Base-by-base conservation (phyloP, 1,140 invertebrate species). In the Druon quercuslanigerum region DNA sequence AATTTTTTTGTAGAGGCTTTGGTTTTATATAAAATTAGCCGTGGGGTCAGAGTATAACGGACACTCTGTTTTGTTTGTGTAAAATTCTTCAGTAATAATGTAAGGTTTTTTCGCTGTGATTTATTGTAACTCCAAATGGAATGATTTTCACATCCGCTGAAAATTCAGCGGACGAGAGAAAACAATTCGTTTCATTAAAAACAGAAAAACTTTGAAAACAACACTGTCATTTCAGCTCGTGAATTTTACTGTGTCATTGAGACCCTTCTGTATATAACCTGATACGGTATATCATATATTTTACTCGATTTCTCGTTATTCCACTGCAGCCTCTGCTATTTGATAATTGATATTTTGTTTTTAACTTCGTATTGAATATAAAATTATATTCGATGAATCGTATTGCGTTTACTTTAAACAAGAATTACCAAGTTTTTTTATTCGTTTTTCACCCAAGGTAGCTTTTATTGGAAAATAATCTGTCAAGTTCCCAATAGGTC, bases 271-370 rank as follows among this genome's bases (percentile, higher is more conserved):
- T 66, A 66, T 66, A 9, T 9, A 66, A 66, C 60, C 14, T 66
- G 60, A 66, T 66, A 66, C 60, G 13, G 14, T n/a, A 20, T n/a
- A 40, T 66, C 60, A 66, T 66, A 66, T 66, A 66, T 66, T 66
- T 46, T n/a, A 40, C 60, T 46, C 60, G 16, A 33, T 16, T 66
- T 66, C 60, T 66, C 60, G 60, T 66, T 66, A 66, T 66, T 66
- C 46, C 33, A 20, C 33, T 66, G 46, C n/a, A 66, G 33, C 40
- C 20, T 16, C 60, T 40, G 25, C 60, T 33, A 46, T 40, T 20
- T 66, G 60, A 40, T 66, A 66, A 66, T 66, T 66, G 33, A 66
- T 66, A 16, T 66, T n/a, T 40, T 60, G 25, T 60, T 60, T 60
- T 60, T 4, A 9, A 17, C 1, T 54, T 66, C 40, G 12, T 33